Base-by-base conservation (phyloP, 2,888 invertebrate species). In the Rhamphomyia laevipes region DNA sequence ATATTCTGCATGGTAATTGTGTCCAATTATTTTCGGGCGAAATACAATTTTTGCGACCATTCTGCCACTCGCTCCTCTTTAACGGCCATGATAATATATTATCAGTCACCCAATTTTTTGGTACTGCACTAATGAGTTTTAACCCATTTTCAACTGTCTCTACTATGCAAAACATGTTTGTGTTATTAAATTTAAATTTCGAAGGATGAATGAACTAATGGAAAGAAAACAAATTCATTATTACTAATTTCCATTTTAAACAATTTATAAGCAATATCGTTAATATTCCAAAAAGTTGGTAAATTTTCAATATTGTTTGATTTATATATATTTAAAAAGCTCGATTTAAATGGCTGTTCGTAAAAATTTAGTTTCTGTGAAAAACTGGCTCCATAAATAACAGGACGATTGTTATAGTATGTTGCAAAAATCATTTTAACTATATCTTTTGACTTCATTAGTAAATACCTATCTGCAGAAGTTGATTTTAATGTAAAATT, bases 111-210 rank as follows among this genome's bases (percentile, higher is more conserved):
- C 49, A 49, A 11, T 5, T 40, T 17, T 41, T 42, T 15, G 49
- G 49, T 13, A 49, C 49, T 6, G 49, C 49, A 3, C 37, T 46
- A 7, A 45, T 33, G 6, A 41, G 12, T 11, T 35, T 45, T 13
- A 9, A 23, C 3, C 30, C 42, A 16, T 46, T n/a, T 45, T 49
- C 23, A n/a, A 17, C 6, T 6, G 43, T 23, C 15, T 43, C 43
- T 12, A 43, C 43, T 9, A 30, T 11, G 30, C 30, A 30, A 30
- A 9, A 30, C 30, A 30, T 30, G 6, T 30, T 30, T 9, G 6
- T 30, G 6, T 30, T 6, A 9, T 30, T 9, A 30, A 6, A 9
- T 30, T 30, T 30, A 9, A 9, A 9, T 6, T 30, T 30, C 30
- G 6, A 30, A 30, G 11, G 11, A 30, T 30, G 11, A 30, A 30